phyloP scores from a whole-genome alignment of 2,797 vertebrate species.

The Darevskia nairensis region DNA sequence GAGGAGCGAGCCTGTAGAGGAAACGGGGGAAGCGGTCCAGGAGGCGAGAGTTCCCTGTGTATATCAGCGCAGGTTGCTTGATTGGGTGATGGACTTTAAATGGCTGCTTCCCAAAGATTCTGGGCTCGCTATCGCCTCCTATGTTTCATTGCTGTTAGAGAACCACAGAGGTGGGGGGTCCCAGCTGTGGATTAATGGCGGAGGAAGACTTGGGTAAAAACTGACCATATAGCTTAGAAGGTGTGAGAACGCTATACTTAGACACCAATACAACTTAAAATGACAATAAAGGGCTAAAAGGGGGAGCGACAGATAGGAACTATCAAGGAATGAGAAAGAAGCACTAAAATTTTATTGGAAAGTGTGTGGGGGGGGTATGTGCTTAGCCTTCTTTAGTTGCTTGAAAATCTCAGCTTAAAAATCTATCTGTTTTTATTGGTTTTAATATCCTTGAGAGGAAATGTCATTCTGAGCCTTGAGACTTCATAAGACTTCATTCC shows the following conservation, averaged over 20 bases:
- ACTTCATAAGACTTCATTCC: slow-evolving; percentile 61
- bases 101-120: slow-evolving; percentile 25
- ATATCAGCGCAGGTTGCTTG: neutral
- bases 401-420: slow-evolving; percentile 62
- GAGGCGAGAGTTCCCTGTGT: neutral
- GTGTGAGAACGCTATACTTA: slow-evolving; percentile 40
- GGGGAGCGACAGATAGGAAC: slow-evolving; percentile 54
- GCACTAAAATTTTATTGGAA: slow-evolving; percentile 75
- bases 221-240: neutral
- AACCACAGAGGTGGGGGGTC: slow-evolving; percentile 48
- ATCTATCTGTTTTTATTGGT: slow-evolving; percentile 60
- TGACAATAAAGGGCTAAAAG: slow-evolving; percentile 59
- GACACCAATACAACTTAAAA: slow-evolving; percentile 57
- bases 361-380: slow-evolving; percentile 31
- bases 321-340: slow-evolving; percentile 74
- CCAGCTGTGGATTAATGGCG: neutral
- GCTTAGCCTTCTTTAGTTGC: slow-evolving; percentile 64
- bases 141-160: slow-evolving; percentile 61
- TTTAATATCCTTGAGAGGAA: slow-evolving; percentile 61
- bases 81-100: neutral
- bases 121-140: slow-evolving; percentile 44
- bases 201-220: slow-evolving; percentile 44
- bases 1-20: neutral
- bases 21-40: neutral
- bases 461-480: slow-evolving; percentile 61